Evolutionary conservation across 2,113 vertebrate genomes (phyloP).

Genomic region (Guaruba guarouba): DNA sequence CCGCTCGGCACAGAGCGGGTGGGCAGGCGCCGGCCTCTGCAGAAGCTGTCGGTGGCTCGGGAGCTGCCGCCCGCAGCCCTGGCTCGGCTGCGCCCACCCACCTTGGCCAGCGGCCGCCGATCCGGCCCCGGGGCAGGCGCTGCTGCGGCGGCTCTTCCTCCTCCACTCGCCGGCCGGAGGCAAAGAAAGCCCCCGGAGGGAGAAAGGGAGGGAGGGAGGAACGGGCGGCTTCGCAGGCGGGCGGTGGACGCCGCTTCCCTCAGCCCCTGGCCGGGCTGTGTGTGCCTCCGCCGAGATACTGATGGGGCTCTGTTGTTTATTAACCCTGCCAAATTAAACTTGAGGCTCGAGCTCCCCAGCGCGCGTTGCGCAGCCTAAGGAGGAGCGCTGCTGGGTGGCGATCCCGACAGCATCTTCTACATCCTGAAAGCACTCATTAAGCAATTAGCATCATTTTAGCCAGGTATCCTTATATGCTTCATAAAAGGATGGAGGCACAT

Average conservation of each 20-base stretch:
- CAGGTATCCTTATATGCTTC: background rate
- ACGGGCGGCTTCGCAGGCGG: background rate
- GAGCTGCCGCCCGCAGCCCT: background rate
- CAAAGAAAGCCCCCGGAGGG: background rate
- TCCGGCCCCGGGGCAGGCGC: background rate
- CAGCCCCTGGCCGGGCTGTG: background rate
- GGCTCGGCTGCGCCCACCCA: background rate
- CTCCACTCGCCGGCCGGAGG: background rate
- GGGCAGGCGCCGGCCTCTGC: background rate
- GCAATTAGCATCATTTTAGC: background rate
- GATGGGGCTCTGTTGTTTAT: background rate
- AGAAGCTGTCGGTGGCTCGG: background rate
- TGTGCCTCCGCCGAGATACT: background rate
- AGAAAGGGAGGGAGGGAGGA: background rate
- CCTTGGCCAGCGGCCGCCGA: background rate
- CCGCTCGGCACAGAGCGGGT: background rate
- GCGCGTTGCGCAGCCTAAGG: background rate
- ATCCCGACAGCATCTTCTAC: background rate
- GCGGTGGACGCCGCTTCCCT: too few species aligned
- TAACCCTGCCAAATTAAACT: background rate
- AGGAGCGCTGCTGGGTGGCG: background rate
- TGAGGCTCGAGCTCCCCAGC: background rate
- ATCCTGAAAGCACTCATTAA: background rate
- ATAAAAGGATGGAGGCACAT: fast-evolving
- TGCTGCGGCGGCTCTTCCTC: background rate